Conservation (phyloP, 2,888 invertebrate genomes). For the Xanthorhoe spadicearia region DNA sequence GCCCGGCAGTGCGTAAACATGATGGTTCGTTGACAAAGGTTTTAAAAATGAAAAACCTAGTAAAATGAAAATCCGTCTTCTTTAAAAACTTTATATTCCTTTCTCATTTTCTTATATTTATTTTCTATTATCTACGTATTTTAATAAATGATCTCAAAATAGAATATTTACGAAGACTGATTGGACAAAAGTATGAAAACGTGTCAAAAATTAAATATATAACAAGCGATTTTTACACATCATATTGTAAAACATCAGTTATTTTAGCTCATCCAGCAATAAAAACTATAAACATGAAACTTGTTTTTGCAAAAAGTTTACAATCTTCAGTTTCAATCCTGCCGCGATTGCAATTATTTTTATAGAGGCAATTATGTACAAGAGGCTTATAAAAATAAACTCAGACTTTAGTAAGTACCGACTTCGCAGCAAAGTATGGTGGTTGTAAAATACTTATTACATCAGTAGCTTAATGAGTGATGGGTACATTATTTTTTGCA, state of each 20-base stretch:
- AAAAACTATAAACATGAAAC: not conserved
- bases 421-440: constrained; percentile 9
- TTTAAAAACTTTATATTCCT: too few species aligned
- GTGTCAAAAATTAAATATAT: not conserved
- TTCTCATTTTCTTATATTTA: too few species aligned
- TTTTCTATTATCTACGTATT: too few species aligned
- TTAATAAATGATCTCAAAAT: too few species aligned
- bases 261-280: not conserved
- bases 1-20: too few species aligned
- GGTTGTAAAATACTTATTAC: not conserved
- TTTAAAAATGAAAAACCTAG: too few species aligned
- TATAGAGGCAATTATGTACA: constrained; percentile 16
- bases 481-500: not conserved
- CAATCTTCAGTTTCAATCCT: constrained; percentile 14
- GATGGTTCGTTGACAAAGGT: too few species aligned
- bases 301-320: constrained; percentile 12
- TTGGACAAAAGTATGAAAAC: too few species aligned
- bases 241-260: not conserved
- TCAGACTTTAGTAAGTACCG: not conserved
- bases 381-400: constrained; percentile 10
- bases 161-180: too few species aligned
- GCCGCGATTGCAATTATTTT: constrained; percentile 13
- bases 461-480: not conserved
- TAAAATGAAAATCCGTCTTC: too few species aligned
- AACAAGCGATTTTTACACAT: not conserved